Conservation (phyloP, 2,888 invertebrate species). For the Melinaea menophilus region DNA sequence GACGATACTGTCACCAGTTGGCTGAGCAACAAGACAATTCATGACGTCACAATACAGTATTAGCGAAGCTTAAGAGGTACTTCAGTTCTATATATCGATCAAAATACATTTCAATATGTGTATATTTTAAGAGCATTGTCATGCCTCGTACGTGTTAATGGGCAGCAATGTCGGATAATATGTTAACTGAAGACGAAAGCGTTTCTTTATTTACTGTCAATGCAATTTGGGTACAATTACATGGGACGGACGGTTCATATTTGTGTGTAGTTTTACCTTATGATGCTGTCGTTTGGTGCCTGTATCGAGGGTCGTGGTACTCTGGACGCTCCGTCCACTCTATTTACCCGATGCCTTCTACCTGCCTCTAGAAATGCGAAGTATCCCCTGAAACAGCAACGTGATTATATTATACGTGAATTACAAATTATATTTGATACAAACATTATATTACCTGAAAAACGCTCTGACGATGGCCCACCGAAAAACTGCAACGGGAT, state of each 20-base stretch:
- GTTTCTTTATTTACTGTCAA: slow-evolving; percentile 33
- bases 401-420: background rate
- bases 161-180: slow-evolving; percentile 28
- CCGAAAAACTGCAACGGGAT: slow-evolving; percentile 94
- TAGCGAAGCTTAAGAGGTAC: slow-evolving; percentile 52
- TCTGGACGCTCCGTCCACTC: slow-evolving; percentile 76
- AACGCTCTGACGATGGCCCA: slow-evolving; percentile 96
- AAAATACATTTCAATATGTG: slow-evolving; percentile 3
- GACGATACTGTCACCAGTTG: slow-evolving; percentile 95
- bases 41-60: slow-evolving; percentile 71
- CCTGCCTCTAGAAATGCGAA: slow-evolving; percentile 94
- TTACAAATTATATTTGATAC: background rate
- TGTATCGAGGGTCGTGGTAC: slow-evolving; percentile 79
- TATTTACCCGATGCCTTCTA: slow-evolving; percentile 81
- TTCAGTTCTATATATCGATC: background rate
- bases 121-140: slow-evolving; percentile 14
- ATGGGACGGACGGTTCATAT: slow-evolving; percentile 24
- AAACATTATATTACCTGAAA: slow-evolving; percentile 72
- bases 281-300: slow-evolving; percentile 84
- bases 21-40: slow-evolving; percentile 82
- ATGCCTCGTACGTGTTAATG: slow-evolving; percentile 28
- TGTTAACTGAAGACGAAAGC: slow-evolving; percentile 31
- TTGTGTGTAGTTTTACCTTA: slow-evolving; percentile 68
- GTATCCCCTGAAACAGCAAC: slow-evolving; percentile 80
- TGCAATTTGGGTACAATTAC: slow-evolving; percentile 43